Conservation (phyloP, 2,888 invertebrate species). For the Vesta saturnalis region DNA sequence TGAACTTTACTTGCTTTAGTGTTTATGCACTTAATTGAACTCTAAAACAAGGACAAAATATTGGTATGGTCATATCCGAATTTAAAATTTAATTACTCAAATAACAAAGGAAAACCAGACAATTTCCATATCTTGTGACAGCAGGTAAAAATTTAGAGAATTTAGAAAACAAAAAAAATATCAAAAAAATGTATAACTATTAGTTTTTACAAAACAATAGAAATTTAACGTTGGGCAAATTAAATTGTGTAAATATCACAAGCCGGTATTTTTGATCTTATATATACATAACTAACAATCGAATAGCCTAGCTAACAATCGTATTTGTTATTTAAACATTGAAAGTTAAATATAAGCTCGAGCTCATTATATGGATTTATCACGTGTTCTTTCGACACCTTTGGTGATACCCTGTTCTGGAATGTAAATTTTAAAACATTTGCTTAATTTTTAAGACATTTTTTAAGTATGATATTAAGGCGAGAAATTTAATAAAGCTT, state of each 20-base stretch:
- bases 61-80: no score
- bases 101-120: no score
- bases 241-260: conserved; percentile 28
- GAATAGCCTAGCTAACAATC: conserved; percentile 32
- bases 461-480: neutral
- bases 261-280: conserved; percentile 35
- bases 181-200: no score
- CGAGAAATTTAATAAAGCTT: no score
- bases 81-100: no score
- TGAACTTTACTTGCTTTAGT: no score
- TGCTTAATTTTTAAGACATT: neutral
- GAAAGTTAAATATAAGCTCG: conserved; percentile 33
- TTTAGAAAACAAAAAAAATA: no score
- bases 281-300: conserved; percentile 30
- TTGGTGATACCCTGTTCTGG: conserved; percentile 12
- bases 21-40: no score
- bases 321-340: conserved; percentile 34
- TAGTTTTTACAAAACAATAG: conserved; percentile 33
- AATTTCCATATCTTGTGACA: no score
- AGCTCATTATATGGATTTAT: conserved; percentile 23
- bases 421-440: conserved; percentile 6
- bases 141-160: no score
- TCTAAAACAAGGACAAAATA: no score
- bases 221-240: conserved; percentile 33
- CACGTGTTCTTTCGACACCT: conserved; percentile 24